A percentile compares a stretch with the other conserved stretches of the same genome.
phyloP scores from a whole-genome alignment of 2,888 invertebrate genomes.

The Patella depressa region DNA sequence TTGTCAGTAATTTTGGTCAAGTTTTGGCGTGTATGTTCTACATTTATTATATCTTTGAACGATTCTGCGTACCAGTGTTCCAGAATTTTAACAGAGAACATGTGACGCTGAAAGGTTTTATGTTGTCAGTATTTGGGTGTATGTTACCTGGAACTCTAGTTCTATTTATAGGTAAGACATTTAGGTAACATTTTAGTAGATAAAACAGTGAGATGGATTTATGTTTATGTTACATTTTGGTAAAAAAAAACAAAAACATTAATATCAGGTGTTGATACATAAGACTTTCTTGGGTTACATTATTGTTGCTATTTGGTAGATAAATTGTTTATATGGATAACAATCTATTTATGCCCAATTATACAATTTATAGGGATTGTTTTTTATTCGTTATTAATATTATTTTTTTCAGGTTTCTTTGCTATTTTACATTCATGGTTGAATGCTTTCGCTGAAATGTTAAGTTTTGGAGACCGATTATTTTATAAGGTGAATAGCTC shows the following conservation, averaged over 20 bases:
- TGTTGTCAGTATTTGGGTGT: conserved; percentile 79
- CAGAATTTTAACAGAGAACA: conserved; percentile 69
- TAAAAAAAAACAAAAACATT: too few relatives aligned
- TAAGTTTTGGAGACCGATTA: conserved; percentile 88
- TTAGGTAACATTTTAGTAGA: background rate
- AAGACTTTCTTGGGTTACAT: too few relatives aligned
- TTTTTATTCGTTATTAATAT: background rate
- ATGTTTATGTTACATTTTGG: too few relatives aligned
- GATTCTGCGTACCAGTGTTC: conserved; percentile 81
- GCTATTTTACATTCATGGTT: conserved; percentile 90
- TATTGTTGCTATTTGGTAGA: too few relatives aligned
- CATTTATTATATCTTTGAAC: conserved; percentile 84
- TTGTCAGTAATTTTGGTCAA: conserved; percentile 81
- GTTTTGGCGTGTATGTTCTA: conserved; percentile 85
- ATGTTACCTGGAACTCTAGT: conserved; percentile 80
- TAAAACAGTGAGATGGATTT: too few relatives aligned
- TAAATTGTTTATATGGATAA: too few relatives aligned
- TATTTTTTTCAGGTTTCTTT: conserved; percentile 79
- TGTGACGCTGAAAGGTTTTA: conserved; percentile 68
- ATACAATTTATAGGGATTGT: background rate
- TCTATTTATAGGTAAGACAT: conserved; percentile 65
- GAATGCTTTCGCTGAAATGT: conserved; percentile 90
- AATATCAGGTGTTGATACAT: too few relatives aligned
- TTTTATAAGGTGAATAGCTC: conserved; percentile 77
- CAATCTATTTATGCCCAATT: background rate